Base-by-base conservation (phyloP, 30 jellyfish, hydroid and myxozoan genomes). In the Pelagia noctiluca region DNA sequence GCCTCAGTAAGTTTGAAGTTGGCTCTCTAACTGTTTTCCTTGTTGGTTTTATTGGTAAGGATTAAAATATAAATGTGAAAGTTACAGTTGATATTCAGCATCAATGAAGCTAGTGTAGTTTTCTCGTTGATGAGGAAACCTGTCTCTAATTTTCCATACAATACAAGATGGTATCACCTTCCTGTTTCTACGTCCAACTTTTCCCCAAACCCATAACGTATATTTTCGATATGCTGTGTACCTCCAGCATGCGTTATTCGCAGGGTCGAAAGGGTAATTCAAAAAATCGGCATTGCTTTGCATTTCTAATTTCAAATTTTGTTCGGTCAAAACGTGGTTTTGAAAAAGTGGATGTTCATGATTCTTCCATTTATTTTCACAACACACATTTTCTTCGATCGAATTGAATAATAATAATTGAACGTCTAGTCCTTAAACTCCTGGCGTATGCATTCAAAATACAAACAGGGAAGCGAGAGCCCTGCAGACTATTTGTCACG, bases 161-260 rank as follows among this genome's bases (percentile, higher is more conserved):
- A 82, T 50, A 50, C 88, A 67, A 33, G 88, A 50, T 8, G 93
- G 93, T 46, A 82, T 82, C 19, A 82, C 93, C 64, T 70, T 82
- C 35, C 80, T 82, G 35, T 80, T 80, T n/a, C 85, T 63, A 4
- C 33, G 65, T 8, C 91, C 91, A 10, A 80, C 75, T 28, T 80
- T 47, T 26, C 93, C 93, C 87, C 87, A 82, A 47, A 48, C 60
- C 93, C 93, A 82, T 50, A 82, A 38, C 10, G 53, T 29, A 31
- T 82, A 82, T 50, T 82, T 87, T 12, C 88, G 69, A 67, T 82
- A 82, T 19, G 93, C 93, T n/a, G 93, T 66, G 23, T 16, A 47
- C 7, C 80, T 33, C 87, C 87, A 82, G 57, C 85, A 80, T 22
- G 86, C 90, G 47, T 63, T 63, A 31, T 63, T 33, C 22, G 33